phyloP scores from a whole-genome alignment of 2,113 vertebrate genomes.

The Poeciliopsis turrubarensis region DNA sequence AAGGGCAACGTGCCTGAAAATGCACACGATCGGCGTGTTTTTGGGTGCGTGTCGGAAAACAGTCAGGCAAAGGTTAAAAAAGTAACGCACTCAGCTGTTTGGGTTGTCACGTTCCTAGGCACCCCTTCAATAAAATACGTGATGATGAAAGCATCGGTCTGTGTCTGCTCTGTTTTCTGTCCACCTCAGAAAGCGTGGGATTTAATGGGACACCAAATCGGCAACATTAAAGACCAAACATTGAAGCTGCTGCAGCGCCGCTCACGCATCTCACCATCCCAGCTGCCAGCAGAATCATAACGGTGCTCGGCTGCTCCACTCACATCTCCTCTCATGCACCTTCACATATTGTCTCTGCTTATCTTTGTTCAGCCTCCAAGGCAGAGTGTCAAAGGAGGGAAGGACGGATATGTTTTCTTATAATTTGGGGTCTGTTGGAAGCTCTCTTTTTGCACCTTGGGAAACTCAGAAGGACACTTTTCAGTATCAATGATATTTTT shows the following conservation, averaged over 20 bases:
- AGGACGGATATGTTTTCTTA: conserved; percentile 21
- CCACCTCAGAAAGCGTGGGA: neutral
- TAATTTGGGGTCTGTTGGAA: conserved; percentile 16
- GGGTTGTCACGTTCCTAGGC: conserved; percentile 56
- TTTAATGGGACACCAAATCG: neutral
- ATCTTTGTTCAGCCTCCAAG: conserved; percentile 47
- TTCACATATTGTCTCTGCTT: conserved; percentile 63
- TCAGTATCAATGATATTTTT: neutral
- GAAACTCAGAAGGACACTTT: conserved; percentile 8
- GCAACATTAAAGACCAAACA: neutral
- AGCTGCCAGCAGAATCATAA: conserved; percentile 23
- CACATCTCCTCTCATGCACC: conserved; percentile 56
- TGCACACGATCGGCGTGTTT: conserved; percentile 39
- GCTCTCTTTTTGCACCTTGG: conserved; percentile 12
- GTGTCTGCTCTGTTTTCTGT: neutral
- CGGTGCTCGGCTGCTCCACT: conserved; percentile 11
- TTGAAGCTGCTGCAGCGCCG: conserved; percentile 15
- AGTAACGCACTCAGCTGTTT: conserved; percentile 39
- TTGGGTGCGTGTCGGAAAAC: conserved; percentile 7
- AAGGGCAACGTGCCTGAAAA: conserved; percentile 60
- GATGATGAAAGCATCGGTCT: conserved; percentile 18
- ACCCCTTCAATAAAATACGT: conserved; percentile 72
- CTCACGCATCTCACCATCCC: conserved; percentile 23
- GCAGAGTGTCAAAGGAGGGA: conserved; percentile 34
- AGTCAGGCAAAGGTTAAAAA: conserved; percentile 16